Evolutionary conservation across 2,888 invertebrate genomes (phyloP).

Genomic region (Venustoraphidia nigricollis): DNA sequence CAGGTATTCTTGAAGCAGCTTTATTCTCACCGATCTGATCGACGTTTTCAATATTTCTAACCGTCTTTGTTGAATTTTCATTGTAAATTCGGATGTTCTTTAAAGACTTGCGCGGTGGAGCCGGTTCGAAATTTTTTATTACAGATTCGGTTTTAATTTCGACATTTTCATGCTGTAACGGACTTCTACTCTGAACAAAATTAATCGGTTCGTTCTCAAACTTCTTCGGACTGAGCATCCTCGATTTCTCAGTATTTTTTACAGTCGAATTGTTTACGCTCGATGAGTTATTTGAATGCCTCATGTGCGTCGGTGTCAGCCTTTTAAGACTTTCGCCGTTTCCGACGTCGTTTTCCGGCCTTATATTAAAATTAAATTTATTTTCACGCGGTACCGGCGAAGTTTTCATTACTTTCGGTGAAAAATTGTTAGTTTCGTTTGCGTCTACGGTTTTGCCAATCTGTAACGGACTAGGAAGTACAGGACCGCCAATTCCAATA

Average conservation of each 20-base stretch:
- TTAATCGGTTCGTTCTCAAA: neutral
- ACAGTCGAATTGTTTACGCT: too few species aligned
- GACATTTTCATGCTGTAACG: neutral
- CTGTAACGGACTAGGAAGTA: slow-evolving; percentile 17
- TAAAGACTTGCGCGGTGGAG: neutral
- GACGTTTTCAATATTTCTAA: slow-evolving; percentile 5
- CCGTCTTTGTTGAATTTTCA: slow-evolving; percentile 2
- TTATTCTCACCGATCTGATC: slow-evolving; percentile 7
- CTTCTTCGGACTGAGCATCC: too few species aligned
- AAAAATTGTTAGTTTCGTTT: neutral
- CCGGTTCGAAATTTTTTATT: neutral
- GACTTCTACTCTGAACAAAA: neutral
- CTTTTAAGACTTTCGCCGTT: too few species aligned
- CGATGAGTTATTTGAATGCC: too few species aligned
- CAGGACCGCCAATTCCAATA: slow-evolving; percentile 8
- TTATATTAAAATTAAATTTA: neutral
- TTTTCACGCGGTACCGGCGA: neutral
- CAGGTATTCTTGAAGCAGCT: slow-evolving; percentile 2
- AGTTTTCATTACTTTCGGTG: slow-evolving; percentile 3
- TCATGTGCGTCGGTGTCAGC: too few species aligned
- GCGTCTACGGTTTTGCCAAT: too few species aligned
- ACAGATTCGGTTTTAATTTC: neutral
- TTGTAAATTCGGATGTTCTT: slow-evolving; percentile 2
- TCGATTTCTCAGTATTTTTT: too few species aligned
- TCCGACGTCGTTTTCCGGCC: neutral